These are phyloP conservation scores for Fulmarus glacialis DNA, from an alignment of 2,113 vertebrate genomes.

Conservation along the genomic window DNA sequence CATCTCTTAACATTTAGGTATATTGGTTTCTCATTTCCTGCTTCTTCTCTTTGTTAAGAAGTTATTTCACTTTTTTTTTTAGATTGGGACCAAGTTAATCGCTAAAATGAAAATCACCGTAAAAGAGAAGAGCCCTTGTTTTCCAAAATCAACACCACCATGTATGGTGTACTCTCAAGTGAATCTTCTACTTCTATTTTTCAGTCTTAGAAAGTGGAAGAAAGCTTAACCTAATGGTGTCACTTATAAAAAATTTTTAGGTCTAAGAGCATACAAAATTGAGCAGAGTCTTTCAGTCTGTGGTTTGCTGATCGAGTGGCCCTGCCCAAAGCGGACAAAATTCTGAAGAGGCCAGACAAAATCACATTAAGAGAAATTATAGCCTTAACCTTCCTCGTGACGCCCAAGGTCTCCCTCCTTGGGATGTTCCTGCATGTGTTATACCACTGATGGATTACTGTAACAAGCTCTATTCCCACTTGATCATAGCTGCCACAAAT, in stretches of 20 bases:
- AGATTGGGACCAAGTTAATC: not conserved
- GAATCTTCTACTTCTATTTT: not conserved
- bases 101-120: not conserved
- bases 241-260: not conserved
- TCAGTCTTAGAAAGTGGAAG: not conserved
- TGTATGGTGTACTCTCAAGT: not conserved
- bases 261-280: not conserved
- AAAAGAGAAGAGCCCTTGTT: not conserved
- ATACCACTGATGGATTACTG: constrained; percentile 47
- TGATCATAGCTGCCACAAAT: constrained; percentile 51
- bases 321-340: not conserved
- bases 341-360: constrained; percentile 48
- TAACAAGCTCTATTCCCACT: constrained; percentile 48
- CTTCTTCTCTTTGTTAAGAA: not conserved
- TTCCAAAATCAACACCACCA: not conserved
- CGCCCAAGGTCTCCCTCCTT: constrained; percentile 50
- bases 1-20: not conserved
- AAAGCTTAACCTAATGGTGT: not conserved
- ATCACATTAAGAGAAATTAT: constrained; percentile 63
- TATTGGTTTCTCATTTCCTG: not conserved
- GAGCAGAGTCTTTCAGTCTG: constrained; percentile 23
- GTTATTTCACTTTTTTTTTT: not conserved
- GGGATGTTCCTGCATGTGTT: constrained; percentile 45
- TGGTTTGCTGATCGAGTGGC: constrained; percentile 53
- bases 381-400: constrained; percentile 28